Evolutionary conservation across 2,797 vertebrate species (phyloP).

Genomic region (Dendrocincla tyrannina): DNA sequence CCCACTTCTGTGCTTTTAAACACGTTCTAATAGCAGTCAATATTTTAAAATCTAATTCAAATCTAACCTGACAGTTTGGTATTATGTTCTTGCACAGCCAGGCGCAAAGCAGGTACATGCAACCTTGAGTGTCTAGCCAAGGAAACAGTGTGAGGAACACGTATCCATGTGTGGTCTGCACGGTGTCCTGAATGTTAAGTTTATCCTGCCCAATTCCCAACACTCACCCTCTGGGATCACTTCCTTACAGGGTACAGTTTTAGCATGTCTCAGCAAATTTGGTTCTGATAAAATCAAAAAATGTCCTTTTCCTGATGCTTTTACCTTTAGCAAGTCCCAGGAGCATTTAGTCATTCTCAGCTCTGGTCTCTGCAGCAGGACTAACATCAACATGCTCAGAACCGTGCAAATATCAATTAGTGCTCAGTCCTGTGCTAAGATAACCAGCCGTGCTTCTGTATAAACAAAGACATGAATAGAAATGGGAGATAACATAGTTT

Average conservation of each 20-base stretch:
- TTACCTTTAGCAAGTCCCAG: background rate
- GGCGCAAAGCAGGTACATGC: background rate
- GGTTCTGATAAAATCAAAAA: background rate
- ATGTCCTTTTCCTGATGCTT: background rate
- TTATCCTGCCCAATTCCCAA: background rate
- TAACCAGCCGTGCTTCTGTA: background rate
- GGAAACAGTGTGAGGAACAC: background rate
- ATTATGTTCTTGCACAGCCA: background rate
- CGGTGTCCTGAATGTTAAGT: background rate
- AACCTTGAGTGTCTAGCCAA: background rate
- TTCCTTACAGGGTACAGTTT: background rate
- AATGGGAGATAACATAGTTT: background rate
- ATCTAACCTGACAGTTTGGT: background rate
- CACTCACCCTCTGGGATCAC: background rate
- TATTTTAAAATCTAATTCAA: background rate
- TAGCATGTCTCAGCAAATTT: background rate
- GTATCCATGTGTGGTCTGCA: background rate
- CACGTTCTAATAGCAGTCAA: background rate
- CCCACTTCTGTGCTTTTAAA: background rate
- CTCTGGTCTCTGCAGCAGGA: background rate
- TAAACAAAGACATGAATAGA: constrained; percentile 29
- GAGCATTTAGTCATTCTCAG: background rate
- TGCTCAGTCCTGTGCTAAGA: background rate
- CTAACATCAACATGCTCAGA: background rate
- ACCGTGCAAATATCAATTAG: constrained; percentile 11